A percentile compares a stretch with the other conserved stretches of the same genome.
Conservation (phyloP, 2,797 vertebrate species). For the Eurystomus glaucurus region DNA sequence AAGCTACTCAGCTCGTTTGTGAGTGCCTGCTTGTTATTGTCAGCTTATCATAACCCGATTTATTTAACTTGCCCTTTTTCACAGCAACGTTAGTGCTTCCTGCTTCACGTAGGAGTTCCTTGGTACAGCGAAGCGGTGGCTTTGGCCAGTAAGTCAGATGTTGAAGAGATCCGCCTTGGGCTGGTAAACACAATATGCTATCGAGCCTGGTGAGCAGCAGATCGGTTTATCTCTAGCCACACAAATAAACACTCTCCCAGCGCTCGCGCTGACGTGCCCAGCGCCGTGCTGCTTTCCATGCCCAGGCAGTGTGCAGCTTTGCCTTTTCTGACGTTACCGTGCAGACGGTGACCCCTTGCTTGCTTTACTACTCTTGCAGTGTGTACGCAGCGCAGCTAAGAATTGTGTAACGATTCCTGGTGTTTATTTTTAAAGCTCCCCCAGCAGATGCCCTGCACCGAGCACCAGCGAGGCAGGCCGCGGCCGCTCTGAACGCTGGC, state of each 20-base stretch:
- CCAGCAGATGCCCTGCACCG: neutral
- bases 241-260: neutral
- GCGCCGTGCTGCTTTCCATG: neutral
- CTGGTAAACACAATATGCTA: accelerated
- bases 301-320: neutral
- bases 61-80: neutral
- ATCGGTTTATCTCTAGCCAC: neutral
- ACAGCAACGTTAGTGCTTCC: neutral
- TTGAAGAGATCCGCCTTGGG: neutral
- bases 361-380: neutral
- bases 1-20: neutral
- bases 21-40: neutral
- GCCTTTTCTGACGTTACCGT: neutral
- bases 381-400: neutral
- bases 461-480: neutral
- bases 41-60: neutral
- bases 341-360: neutral
- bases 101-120: neutral
- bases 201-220: neutral
- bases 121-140: neutral
- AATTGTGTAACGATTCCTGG: neutral
- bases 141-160: neutral
- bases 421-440: neutral
- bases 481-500: neutral
- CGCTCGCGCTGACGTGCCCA: accelerated